Evolutionary conservation across 2,888 invertebrate genomes (phyloP), one percentile per base, ranked within the genome.

Genomic region (Cephus pygmeus): DNA sequence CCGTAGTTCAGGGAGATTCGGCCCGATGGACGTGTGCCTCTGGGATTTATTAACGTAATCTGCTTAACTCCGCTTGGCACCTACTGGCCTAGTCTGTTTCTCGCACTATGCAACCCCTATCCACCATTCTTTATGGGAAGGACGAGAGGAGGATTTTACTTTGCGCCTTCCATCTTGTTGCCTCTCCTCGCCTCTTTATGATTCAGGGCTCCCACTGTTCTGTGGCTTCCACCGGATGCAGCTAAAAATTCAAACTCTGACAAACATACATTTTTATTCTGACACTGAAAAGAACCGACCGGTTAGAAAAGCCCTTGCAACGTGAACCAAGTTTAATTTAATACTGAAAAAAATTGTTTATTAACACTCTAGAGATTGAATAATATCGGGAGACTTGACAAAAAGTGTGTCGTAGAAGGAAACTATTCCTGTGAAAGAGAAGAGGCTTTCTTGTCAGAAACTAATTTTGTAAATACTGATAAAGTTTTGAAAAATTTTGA

Each of bases 41-140:
- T 76, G 83, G 85, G 87, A 89, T 88, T 87, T 88, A 88, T 88
- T 86, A 89, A 85, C 83, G 85, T 89, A 88, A 88, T 89, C 88
- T 88, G 84, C 86, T 89, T 87, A 88, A 87, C 86, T 85, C 82
- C 82, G 81, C 83, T 23, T 84, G 85, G 81, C 83, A 84, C 79
- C 80, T 36, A 79, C 75, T 81, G 80, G 77, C 79, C 79, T 69
- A 78, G 80, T 79, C 79, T 73, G 79, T 81, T 81, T 81, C 77
- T 78, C 77, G 82, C 81, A 71, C 81, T 78, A 81, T 79, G 76
- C 77, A 77, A 40, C 40, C 40, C 40, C 40, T 40, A 40, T 40
- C 74, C 75, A 75, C 78, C 76, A 74, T 76, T 80, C 81, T 81
- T 85, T 82, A 81, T 81, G 80, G 79, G 69, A 69, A 78, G 80